Base-by-base conservation (phyloP, 1,140 invertebrate species). In the Teleopsis dalmanni region DNA sequence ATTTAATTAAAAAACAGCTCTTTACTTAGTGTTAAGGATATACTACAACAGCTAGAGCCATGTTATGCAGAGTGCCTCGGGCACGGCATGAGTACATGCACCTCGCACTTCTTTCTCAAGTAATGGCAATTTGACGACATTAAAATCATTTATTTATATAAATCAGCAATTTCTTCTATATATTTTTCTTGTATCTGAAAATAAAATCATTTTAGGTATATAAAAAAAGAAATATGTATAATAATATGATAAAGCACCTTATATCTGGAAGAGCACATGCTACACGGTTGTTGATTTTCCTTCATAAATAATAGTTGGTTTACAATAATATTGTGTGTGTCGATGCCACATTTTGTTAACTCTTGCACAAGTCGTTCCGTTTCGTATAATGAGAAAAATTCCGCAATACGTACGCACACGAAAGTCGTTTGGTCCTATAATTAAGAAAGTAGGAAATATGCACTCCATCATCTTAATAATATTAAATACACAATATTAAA, bases 131-230 rank as follows among this genome's bases (percentile, higher is more conserved):
- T 94, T 95, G 0, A 85, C 92, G 2, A 99, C 83, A 75, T 99
- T 88, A 73, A 99, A 99, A 74, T 99, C 97, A n/a, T n/a, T n/a
- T n/a, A n/a, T 76, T 99, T 95, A 73, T 99, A 99, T 19, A 99
- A 76, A 76, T 99, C 94, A 44, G 82, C 79, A 56, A 98, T 98
- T 84, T 99, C 95, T 66, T 96, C 91, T 22, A 99, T 75, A 79
- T 99, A 99, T 73, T 98, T 99, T 47, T 83, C 79, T 76, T 99
- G 97, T 48, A 73, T 71, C 61, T 65, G 41, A 13, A 58, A 58
- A 35, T 36, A 38, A 21, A 19, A 47, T 29, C 9, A n/a, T 33
- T 36, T 16, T 22, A 41, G 9, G 19, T 26, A 6, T 5, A 6
- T 21, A 42, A 43, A 16, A 27, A 46, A 50, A 16, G 21, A 13